Percentiles rank a stretch among this genome's conserved stretches.
phyloP scores from a whole-genome alignment of 2,888 invertebrate species.

The Drosophila paucipuncta region DNA sequence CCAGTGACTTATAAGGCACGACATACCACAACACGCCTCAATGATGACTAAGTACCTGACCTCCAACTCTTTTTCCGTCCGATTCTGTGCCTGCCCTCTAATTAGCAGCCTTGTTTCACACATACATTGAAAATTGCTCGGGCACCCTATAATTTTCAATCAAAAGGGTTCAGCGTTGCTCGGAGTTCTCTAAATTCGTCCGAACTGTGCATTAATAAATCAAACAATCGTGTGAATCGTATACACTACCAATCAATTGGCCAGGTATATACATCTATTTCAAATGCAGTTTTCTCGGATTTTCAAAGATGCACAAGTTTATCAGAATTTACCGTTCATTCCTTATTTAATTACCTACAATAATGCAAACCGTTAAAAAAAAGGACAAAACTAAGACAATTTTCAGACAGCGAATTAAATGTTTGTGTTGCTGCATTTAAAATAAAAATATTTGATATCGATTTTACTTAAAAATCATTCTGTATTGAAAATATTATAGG shows the following conservation, averaged over 20 bases:
- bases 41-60: constrained; percentile 33
- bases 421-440: neutral
- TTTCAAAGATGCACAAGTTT: neutral
- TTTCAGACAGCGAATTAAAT: neutral
- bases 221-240: constrained; percentile 78
- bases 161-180: constrained; percentile 58
- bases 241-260: constrained; percentile 48
- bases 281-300: neutral
- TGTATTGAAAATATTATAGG: neutral
- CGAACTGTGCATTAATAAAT: constrained; percentile 71
- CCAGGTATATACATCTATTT: constrained; percentile 20
- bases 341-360: neutral
- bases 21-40: constrained; percentile 65
- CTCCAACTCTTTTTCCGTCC: constrained; percentile 14
- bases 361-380: neutral
- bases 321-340: neutral
- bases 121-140: constrained; percentile 68
- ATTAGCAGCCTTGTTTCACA: constrained; percentile 77
- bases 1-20: constrained; percentile 51
- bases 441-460: neutral
- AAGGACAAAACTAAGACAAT: neutral
- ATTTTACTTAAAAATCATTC: neutral
- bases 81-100: constrained; percentile 41
- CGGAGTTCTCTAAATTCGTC: constrained; percentile 22
- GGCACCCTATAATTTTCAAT: constrained; percentile 75